These are phyloP conservation scores for Drosophila colorata DNA, from an alignment of 2,888 invertebrate genomes.

Conservation along the genomic window DNA sequence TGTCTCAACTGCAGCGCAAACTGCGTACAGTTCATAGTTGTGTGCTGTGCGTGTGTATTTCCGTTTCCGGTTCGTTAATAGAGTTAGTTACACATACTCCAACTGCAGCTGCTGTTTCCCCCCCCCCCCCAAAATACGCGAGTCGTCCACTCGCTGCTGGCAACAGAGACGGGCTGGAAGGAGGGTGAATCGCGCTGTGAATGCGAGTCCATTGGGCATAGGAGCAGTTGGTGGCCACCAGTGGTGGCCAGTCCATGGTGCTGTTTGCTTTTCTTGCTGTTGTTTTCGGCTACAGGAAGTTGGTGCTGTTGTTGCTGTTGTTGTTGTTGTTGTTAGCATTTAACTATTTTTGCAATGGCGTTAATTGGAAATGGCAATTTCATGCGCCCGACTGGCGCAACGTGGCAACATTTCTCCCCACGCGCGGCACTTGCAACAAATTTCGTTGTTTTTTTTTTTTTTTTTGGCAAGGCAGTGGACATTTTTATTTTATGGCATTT, in stretches of 20 bases:
- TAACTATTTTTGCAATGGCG: slow-evolving; percentile 81
- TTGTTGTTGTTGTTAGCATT: slow-evolving; percentile 50
- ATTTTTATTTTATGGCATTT: slow-evolving; percentile 73
- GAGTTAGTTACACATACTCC: slow-evolving; percentile 81
- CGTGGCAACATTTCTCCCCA: slow-evolving; percentile 37
- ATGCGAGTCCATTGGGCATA: slow-evolving; percentile 25
- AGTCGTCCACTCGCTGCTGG: slow-evolving; percentile 38
- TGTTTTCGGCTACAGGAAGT: slow-evolving; percentile 43
- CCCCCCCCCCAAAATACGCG: slow-evolving; percentile 39
- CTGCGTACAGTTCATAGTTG: slow-evolving; percentile 26
- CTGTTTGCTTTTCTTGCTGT: slow-evolving; percentile 51
- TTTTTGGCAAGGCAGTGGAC: slow-evolving; percentile 26
- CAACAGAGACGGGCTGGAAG: background rate
- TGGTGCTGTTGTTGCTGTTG: slow-evolving; percentile 34
- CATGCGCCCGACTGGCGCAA: slow-evolving; percentile 58
- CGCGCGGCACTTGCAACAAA: slow-evolving; percentile 48
- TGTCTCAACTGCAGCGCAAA: slow-evolving; percentile 40
- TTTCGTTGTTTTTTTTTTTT: slow-evolving; percentile 30
- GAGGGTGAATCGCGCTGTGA: background rate
- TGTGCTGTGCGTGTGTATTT: slow-evolving; percentile 51
- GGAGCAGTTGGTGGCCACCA: slow-evolving; percentile 26
- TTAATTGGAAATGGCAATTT: slow-evolving; percentile 83
- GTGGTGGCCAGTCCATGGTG: slow-evolving; percentile 32
- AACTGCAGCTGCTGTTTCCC: slow-evolving; percentile 35
- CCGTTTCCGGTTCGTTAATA: slow-evolving; percentile 83